Percentiles rank a stretch among this genome's conserved stretches.
phyloP scores from a whole-genome alignment of 2,113 vertebrate genomes.

The Cynocephalus volans region DNA sequence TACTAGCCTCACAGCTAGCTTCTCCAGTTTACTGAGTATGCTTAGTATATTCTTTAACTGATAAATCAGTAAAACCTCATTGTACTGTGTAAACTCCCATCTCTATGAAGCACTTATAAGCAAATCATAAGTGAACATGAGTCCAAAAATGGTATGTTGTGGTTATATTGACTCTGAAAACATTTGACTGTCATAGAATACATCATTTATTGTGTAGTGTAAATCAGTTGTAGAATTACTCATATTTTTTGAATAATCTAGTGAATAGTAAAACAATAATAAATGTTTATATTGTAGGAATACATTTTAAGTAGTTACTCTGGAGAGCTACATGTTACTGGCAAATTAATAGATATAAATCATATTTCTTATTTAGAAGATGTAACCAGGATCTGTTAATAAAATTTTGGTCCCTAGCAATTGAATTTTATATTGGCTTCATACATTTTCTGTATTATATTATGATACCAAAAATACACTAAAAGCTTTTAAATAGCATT shows the following conservation, averaged over 20 bases:
- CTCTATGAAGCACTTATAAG: constrained; percentile 90
- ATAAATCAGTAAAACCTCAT: constrained; percentile 90
- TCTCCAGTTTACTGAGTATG: constrained; percentile 88
- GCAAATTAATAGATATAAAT: constrained; percentile 58
- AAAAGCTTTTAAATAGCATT: constrained; percentile 46
- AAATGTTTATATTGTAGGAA: constrained; percentile 84
- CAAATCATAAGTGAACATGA: constrained; percentile 89
- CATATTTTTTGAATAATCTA: constrained; percentile 80
- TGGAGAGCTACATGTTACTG: constrained; percentile 67
- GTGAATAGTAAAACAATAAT: constrained; percentile 86
- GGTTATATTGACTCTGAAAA: constrained; percentile 90
- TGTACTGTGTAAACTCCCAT: constrained; percentile 90
- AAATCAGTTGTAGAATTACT: constrained; percentile 81
- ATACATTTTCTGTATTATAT: constrained; percentile 31
- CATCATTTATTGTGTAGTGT: constrained; percentile 82
- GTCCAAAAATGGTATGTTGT: constrained; percentile 88
- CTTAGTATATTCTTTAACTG: constrained; percentile 89
- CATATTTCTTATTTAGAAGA: constrained; percentile 62
- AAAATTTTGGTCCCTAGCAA: constrained; percentile 58
- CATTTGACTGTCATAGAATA: constrained; percentile 89
- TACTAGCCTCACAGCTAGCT: constrained; percentile 82
- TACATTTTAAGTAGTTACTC: constrained; percentile 82
- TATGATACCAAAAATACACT: constrained; percentile 40
- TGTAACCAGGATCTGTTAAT: constrained; percentile 62
- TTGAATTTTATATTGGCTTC: constrained; percentile 62